Evolutionary conservation across 2,888 invertebrate species (phyloP), one percentile per base, ranked within the genome.

Genomic region (Scelioninae gen. 1): DNA sequence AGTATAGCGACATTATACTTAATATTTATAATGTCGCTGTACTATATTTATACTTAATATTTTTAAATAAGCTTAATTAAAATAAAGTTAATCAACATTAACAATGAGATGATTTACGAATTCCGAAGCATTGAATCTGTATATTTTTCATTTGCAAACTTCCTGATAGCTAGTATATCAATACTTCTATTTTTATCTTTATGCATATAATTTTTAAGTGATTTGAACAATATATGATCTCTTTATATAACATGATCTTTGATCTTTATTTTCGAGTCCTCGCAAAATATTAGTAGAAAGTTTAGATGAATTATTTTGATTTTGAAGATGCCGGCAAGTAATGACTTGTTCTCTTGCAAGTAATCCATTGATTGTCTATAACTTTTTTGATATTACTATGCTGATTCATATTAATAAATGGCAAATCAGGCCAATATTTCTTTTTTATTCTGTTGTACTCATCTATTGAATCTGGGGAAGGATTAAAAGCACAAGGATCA

Each of bases 391-490:
- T 11, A 32, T 40, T 40, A 43, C 16, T 40, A 32, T n/a, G n/a
- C n/a, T n/a, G n/a, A n/a, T 43, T 38, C 10, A 23, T n/a, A 16
- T 40, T n/a, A 23, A 43, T 58, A 8, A 23, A 3, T 5, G 40
- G 23, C n/a, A 58, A 43, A 23, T 29, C 34, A 11, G 58, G 83
- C 34, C 75, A 51, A 75, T 66, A 84, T 43, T 65, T 81, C 49
- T 69, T 40, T 40, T 82, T 69, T 16, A 86, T 63, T 51, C 86
- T 60, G 63, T 87, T 86, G 38, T 85, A 86, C 62, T 87, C 45
- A 4, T 31, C n/a, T 11, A 86, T 77, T 11, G 86, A 86, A 40
- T 15, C 15, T 10, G 15, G 29, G 31, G 60, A 56, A 8, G 86
- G 84, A 68, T 80, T 79, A n/a, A 85, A 51, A 2, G 84, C 2